Percentiles rank a stretch among this genome's conserved stretches.
phyloP scores from a whole-genome alignment of 2,888 invertebrate species.

The Linnaemya vulpina region DNA sequence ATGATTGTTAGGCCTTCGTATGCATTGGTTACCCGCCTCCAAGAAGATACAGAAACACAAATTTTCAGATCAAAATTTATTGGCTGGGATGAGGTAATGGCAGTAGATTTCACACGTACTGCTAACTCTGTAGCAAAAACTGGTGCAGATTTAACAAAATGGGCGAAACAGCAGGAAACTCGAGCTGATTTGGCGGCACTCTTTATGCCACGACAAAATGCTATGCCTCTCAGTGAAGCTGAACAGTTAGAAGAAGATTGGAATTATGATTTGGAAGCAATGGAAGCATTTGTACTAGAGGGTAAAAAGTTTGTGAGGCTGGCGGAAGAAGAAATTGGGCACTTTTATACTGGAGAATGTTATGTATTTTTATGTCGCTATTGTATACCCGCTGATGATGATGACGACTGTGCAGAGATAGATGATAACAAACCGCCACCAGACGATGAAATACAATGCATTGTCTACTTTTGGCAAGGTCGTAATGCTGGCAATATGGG shows the following conservation, averaged over 20 bases:
- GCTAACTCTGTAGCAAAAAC: conserved; percentile 98
- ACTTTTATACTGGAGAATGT: conserved; percentile 96
- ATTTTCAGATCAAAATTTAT: conserved; percentile 98
- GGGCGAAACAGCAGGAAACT: conserved; percentile 95
- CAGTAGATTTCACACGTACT: conserved; percentile 99
- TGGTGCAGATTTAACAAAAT: conserved; percentile 96
- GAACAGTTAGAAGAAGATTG: conserved; percentile 95
- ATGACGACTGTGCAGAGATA: conserved; percentile 83
- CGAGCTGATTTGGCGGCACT: conserved; percentile 97
- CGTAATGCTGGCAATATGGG: conserved; percentile 99
- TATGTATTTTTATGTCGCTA: conserved; percentile 99
- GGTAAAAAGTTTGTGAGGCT: conserved; percentile 98
- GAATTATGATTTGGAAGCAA: conserved; percentile 98
- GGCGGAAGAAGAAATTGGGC: conserved; percentile 96
- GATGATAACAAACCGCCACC: conserved; percentile 79
- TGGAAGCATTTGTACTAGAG: conserved; percentile 98
- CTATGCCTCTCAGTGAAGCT: conserved; percentile 93
- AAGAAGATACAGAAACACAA: conserved; percentile 96
- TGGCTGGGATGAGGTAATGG: conserved; percentile 99
- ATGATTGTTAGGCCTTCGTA: conserved; percentile 96
- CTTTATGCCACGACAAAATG: conserved; percentile 96
- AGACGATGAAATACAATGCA: conserved; percentile 89
- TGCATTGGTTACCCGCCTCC: conserved; percentile 93
- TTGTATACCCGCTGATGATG: conserved; percentile 90
- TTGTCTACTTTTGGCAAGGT: conserved; percentile 99